Evolutionary conservation across 2,888 invertebrate species (phyloP).

Genomic region (Leucania comma): DNA sequence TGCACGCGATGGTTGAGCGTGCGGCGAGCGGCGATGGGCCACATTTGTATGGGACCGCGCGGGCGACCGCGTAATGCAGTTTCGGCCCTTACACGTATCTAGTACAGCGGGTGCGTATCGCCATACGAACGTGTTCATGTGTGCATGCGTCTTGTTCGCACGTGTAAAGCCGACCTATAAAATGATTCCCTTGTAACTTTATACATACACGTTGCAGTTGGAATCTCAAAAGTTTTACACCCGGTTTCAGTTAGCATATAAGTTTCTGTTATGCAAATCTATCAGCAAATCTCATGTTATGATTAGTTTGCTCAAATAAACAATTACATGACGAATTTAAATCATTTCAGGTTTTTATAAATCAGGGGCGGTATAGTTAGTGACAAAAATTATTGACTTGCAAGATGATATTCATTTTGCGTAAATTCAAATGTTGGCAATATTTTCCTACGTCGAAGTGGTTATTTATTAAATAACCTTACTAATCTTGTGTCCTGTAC

Average conservation of each 20-base stretch:
- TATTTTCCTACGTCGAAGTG: background rate
- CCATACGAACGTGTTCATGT: background rate
- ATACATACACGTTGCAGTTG: slow-evolving; percentile 30
- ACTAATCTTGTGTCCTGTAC: slow-evolving; percentile 3
- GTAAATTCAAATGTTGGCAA: slow-evolving; percentile 2
- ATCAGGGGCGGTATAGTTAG: slow-evolving; percentile 18
- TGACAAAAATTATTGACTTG: slow-evolving; percentile 11
- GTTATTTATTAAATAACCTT: slow-evolving; percentile 15
- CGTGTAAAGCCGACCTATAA: background rate
- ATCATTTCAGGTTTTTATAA: background rate
- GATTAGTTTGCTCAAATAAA: background rate
- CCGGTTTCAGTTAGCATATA: background rate
- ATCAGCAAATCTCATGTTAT: slow-evolving; percentile 2
- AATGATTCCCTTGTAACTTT: background rate
- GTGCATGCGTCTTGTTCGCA: background rate
- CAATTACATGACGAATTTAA: background rate
- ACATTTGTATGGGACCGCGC: too few species aligned
- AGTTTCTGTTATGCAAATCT: background rate
- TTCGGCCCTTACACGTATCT: too few species aligned
- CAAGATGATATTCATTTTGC: slow-evolving; percentile 31
- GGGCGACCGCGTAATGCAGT: too few species aligned
- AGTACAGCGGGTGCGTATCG: background rate
- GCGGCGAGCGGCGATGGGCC: too few species aligned
- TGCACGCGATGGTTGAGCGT: too few species aligned
- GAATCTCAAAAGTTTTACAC: slow-evolving; percentile 33